A percentile compares a stretch with the other conserved stretches of the same genome.
phyloP scores from a whole-genome alignment of 2,113 vertebrate genomes.

The Chunga burmeisteri region DNA sequence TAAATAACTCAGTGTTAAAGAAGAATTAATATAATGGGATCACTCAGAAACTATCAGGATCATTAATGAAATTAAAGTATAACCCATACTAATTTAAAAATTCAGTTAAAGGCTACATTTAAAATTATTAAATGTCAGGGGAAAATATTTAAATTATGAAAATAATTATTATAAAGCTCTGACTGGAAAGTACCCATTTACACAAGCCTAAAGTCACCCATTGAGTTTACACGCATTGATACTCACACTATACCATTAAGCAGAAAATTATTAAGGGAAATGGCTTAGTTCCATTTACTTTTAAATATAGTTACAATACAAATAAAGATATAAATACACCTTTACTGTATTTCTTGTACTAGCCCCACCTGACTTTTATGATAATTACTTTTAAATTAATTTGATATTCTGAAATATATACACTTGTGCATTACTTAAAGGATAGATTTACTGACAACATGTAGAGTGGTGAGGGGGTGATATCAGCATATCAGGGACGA shows the following conservation, averaged over 20 bases:
- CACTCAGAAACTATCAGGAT: conserved; percentile 31
- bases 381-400: not conserved
- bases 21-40: conserved; percentile 55
- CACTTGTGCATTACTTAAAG: not conserved
- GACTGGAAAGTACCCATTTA: not conserved
- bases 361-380: not conserved
- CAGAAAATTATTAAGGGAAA: conserved; percentile 4
- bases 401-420: not conserved
- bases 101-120: conserved; percentile 55
- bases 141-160: conserved; percentile 49
- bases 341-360: not conserved
- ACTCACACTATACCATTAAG: not conserved
- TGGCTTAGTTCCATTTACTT: not conserved
- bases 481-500: not conserved
- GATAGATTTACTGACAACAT: not conserved
- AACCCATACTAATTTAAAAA: conserved; percentile 46
- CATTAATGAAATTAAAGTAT: conserved; percentile 56
- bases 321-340: not conserved
- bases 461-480: not conserved
- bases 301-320: not conserved
- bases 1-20: conserved; percentile 58
- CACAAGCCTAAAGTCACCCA: not conserved
- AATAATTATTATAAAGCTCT: conserved; percentile 39
- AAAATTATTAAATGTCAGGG: conserved; percentile 41
- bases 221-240: not conserved